Percentiles rank a stretch among this genome's conserved stretches.
phyloP scores from a whole-genome alignment of 2,888 invertebrate species.

The Amphipoea lucens region DNA sequence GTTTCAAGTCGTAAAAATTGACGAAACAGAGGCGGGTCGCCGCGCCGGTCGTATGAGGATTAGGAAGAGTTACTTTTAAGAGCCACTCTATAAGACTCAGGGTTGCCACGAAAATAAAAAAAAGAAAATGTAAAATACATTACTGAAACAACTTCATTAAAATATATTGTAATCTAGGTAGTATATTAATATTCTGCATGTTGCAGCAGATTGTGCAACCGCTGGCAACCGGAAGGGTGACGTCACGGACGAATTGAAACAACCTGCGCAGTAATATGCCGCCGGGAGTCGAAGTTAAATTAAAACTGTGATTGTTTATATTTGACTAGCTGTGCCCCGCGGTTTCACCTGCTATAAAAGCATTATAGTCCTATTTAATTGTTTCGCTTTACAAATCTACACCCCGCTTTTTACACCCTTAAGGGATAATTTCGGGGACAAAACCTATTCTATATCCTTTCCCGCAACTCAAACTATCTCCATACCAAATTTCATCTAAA shows the following conservation, averaged over 20 bases:
- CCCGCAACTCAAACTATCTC: too few species aligned
- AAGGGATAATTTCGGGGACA: too few species aligned
- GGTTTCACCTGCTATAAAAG: too few species aligned
- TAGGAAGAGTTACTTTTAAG: neutral
- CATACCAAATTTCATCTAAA: too few species aligned
- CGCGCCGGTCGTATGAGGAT: neutral
- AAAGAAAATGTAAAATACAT: neutral
- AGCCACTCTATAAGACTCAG: neutral
- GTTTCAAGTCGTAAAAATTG: neutral
- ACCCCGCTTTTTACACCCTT: too few species aligned
- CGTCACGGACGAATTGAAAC: conserved; percentile 46
- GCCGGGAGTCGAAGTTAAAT: neutral
- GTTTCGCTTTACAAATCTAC: too few species aligned
- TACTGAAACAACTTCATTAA: neutral
- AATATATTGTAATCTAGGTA: conserved; percentile 17
- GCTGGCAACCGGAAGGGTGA: conserved; percentile 54
- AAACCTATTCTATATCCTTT: too few species aligned
- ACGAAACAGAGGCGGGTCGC: neutral
- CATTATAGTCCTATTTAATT: too few species aligned
- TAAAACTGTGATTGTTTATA: conserved; percentile 2
- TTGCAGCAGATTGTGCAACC: conserved; percentile 50
- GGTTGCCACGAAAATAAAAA: neutral
- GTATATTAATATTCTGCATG: conserved; percentile 36
- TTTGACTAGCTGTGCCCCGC: too few species aligned
- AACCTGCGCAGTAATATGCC: conserved; percentile 34